Base-by-base conservation (phyloP, 2,797 vertebrate genomes). In the Rhinatrema bivittatum region DNA sequence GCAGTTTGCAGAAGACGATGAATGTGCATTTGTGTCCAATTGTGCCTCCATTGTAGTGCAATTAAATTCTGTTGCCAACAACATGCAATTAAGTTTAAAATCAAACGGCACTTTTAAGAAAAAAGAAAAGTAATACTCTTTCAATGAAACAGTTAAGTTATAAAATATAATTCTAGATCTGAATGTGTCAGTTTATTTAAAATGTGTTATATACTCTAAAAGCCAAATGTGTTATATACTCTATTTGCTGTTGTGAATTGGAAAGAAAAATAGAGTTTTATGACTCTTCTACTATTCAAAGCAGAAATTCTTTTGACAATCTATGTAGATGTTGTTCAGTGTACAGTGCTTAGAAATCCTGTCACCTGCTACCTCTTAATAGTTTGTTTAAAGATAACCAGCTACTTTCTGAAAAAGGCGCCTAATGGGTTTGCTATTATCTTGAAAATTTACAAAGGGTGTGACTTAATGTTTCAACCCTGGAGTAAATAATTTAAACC, bases 321-420 rank as follows among this genome's bases (percentile, higher is more conserved):
- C 40, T 40, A 1, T 53, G 36, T 2, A 2, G 38, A 18, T 32
- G 48, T 52, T 43, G 5, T 41, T 28, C 47, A 62, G 33, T 52
- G 54, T 32, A 21, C 20, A 3, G 7, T 59, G 44, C 63, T 63
- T 68, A 34, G 53, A 21, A 60, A 47, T 70, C 61, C 51, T 44
- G 45, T 68, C 60, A 62, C 62, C 50, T 67, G 74, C 81, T 75
- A 79, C 78, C 72, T 81, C 73, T 73, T 66, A 50, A 70, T 56
- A 67, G 42, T 65, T 55, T 66, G 46, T 50, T 73, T 44, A n/a
- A n/a, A n/a, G n/a, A n/a, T n/a, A n/a, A n/a, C n/a, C n/a, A n/a
- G n/a, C n/a, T n/a, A n/a, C n/a, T n/a, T n/a, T n/a, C n/a, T n/a
- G n/a, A n/a, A n/a, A n/a, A n/a, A n/a, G n/a, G n/a, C n/a, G n/a